A percentile compares a stretch with the other conserved stretches of the same genome.
Conservation (phyloP, 2,113 vertebrate genomes). For the Salminus brasiliensis region DNA sequence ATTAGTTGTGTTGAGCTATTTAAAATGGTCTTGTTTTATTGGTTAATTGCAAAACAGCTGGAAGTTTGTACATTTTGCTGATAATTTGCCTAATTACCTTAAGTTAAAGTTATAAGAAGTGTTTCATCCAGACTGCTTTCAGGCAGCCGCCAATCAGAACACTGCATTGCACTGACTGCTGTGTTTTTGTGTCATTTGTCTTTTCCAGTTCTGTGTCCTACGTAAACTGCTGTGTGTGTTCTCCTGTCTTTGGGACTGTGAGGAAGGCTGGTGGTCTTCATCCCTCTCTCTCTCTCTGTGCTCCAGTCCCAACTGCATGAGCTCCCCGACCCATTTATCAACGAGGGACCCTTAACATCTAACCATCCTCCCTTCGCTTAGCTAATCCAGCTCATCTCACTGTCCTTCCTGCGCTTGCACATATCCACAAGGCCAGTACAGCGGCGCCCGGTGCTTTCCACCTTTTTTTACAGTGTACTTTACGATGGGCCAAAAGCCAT, state of each 20-base stretch:
- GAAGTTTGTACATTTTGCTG: too few species aligned
- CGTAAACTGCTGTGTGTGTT: constrained; percentile 73
- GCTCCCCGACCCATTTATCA: constrained; percentile 61
- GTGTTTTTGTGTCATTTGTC: background rate
- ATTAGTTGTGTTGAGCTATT: too few species aligned
- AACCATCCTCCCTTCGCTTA: constrained; percentile 55
- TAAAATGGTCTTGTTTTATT: too few species aligned
- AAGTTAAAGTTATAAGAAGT: too few species aligned
- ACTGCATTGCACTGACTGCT: background rate
- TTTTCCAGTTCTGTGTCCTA: constrained; percentile 85
- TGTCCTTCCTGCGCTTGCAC: constrained; percentile 40
- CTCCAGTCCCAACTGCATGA: constrained; percentile 78
- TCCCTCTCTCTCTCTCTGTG: constrained; percentile 45
- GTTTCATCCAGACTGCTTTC: too few species aligned
- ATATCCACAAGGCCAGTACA: constrained; percentile 47
- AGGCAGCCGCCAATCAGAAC: background rate
- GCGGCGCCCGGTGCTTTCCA: constrained; percentile 53
- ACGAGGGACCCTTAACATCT: constrained; percentile 73
- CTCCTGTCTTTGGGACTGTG: constrained; percentile 48
- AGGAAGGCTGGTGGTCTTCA: constrained; percentile 34
- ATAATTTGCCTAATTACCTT: too few species aligned
- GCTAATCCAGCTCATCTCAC: constrained; percentile 53
- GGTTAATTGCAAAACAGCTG: too few species aligned
- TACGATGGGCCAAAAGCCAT: constrained; percentile 55
- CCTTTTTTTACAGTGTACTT: constrained; percentile 37